phyloP scores from a whole-genome alignment of 2,113 vertebrate genomes.

The Sciurus niger region DNA sequence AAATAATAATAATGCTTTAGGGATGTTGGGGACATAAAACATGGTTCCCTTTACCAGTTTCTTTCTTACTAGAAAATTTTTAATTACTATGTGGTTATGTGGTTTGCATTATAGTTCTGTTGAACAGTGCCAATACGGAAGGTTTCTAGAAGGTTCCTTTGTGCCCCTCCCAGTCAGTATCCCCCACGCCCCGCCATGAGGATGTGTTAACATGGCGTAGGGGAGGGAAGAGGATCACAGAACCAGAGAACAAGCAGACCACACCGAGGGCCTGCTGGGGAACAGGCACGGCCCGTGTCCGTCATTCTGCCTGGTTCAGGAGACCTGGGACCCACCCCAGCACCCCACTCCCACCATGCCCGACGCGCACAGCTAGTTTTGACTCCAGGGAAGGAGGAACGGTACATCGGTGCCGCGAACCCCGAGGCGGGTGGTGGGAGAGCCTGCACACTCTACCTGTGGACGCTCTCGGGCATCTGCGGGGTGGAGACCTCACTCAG shows the following conservation, averaged over 20 bases:
- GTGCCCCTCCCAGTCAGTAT: not conserved
- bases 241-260: not conserved
- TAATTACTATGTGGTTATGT: not conserved
- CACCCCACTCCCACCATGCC: rapidly evolving
- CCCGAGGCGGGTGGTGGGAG: rapidly evolving
- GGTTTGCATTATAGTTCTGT: not conserved
- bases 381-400: not conserved
- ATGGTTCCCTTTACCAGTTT: not conserved
- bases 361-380: not conserved
- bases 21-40: not conserved
- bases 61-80: not conserved
- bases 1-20: not conserved
- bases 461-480: not conserved
- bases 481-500: not conserved
- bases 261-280: not conserved
- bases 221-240: not conserved
- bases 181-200: not conserved
- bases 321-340: not conserved
- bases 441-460: not conserved
- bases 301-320: not conserved
- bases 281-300: too few species aligned
- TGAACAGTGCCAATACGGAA: not conserved
- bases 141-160: not conserved
- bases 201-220: not conserved
- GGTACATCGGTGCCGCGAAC: not conserved